Percentiles rank a stretch among this genome's conserved stretches.
These are phyloP conservation scores for Coelinius sp. DNA, from an alignment of 2,888 invertebrate genomes.

Conservation along the genomic window DNA sequence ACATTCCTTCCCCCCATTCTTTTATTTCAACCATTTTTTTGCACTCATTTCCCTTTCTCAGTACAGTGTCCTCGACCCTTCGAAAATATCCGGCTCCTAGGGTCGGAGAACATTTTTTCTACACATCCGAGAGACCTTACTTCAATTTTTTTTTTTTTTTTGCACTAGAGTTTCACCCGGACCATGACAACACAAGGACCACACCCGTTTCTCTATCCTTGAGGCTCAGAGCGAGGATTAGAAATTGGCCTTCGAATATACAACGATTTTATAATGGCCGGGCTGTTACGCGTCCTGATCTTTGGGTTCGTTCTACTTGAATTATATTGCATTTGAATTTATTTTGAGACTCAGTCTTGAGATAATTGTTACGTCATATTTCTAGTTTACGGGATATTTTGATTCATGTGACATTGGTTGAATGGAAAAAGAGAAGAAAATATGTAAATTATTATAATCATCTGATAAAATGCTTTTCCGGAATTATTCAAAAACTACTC, in stretches of 20 bases:
- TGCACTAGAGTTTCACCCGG: conserved; percentile 38
- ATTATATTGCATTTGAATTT: conserved; percentile 20
- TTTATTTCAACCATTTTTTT: neutral
- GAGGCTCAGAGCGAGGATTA: conserved; percentile 58
- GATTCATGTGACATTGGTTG: no score
- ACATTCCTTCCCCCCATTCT: conserved; percentile 33
- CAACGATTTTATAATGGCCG: conserved; percentile 49
- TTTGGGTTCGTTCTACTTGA: conserved; percentile 36
- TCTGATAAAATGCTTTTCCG: no score
- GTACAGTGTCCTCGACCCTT: conserved; percentile 28
- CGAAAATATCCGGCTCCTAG: conserved; percentile 18
- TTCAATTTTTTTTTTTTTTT: conserved; percentile 49
- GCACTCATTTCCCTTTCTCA: conserved; percentile 33
- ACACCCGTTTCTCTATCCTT: conserved; percentile 61
- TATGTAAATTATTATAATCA: no score
- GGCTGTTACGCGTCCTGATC: conserved; percentile 28
- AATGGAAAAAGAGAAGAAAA: no score
- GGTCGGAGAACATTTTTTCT: conserved; percentile 23
- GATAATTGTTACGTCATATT: no score
- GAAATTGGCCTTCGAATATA: conserved; percentile 64
- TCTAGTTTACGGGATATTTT: no score
- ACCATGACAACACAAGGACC: conserved; percentile 48
- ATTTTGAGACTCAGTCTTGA: no score
- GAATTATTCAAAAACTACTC: no score
- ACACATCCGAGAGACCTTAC: conserved; percentile 34